Base-by-base conservation (phyloP, 2,113 vertebrate genomes). In the Cinclus cinclus region DNA sequence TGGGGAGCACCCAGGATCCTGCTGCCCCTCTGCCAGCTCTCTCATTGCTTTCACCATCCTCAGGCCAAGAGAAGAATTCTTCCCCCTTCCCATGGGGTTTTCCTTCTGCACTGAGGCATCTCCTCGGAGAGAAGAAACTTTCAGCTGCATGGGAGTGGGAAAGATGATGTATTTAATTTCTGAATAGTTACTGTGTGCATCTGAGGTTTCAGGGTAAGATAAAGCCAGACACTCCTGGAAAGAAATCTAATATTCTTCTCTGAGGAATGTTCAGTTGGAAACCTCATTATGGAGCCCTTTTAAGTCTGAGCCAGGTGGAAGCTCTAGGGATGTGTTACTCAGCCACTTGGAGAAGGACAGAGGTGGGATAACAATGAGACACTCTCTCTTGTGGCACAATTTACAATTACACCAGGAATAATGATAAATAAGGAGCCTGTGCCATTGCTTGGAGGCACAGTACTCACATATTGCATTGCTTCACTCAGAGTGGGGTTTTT, bases 1-100 rank as follows among this genome's bases (percentile, higher is more conserved):
- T 0, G 2, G 52, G 53, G 20, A 31, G 37, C 25, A 80, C 12
- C 28, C 13, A 15, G 0, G 11, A 81, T 23, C 21, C 53, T 59
- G 44, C 56, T 68, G 33, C 19, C 25, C 31, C 41, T 35, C 50
- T 77, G 59, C 35, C 68, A 91, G 9, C 31, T 22, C 15, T 53
- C 42, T 63, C 53, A 9, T 21, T 62, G 22, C 41, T 68, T 30
- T 39, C 59, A 20, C 46, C 37, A 74, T 13, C n/a, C 41, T 74
- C 28, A 77, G 37, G 58, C 23, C 41, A 53, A 37, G 35, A 20
- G 35, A 17, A 44, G 14, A 13, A 13, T 31, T 39, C 20, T 35
- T 73, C 10, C 7, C 46, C 17, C 18, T 44, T 13, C 15, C 17
- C 37, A 49, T 1, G 13, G 3, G n/a, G 24, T 28, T 73, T 18